Conservation (phyloP, 1,140 invertebrate species). For the Vanessa tameamea region DNA sequence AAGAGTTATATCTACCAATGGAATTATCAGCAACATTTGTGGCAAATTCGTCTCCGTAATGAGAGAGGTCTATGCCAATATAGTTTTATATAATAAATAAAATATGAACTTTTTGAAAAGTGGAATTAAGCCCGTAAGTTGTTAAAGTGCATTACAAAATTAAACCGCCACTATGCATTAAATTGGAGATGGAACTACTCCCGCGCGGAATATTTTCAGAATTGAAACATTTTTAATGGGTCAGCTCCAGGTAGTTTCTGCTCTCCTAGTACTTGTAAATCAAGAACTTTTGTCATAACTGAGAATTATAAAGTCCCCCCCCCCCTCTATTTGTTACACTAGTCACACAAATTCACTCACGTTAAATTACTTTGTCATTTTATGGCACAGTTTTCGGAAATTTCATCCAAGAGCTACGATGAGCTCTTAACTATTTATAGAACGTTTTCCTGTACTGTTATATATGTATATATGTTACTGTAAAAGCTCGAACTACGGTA, state of each 20-base stretch:
- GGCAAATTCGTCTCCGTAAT: too few species aligned
- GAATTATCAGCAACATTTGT: too few species aligned
- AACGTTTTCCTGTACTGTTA: too few species aligned
- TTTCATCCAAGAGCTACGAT: not conserved
- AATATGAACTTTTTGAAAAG: not conserved
- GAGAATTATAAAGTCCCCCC: not conserved
- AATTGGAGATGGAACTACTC: conserved; percentile 1
- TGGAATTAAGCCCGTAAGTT: not conserved
- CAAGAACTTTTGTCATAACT: conserved; percentile 4
- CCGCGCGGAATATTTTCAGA: conserved; percentile 6
- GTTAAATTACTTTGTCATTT: not conserved
- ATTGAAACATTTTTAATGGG: conserved; percentile 7
- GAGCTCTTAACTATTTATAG: too few species aligned
- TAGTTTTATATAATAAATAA: not conserved
- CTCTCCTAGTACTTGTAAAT: conserved; percentile 4
- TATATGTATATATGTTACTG: too few species aligned
- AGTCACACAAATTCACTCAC: not conserved
- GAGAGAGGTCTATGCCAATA: too few species aligned
- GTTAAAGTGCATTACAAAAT: conserved; percentile 1
- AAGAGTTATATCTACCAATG: too few species aligned
- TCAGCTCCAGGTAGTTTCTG: conserved; percentile 3
- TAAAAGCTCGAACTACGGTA: too few species aligned
- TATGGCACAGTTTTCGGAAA: not conserved
- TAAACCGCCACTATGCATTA: not conserved
- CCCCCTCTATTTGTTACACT: not conserved